Evolutionary conservation across 1,140 invertebrate species (phyloP).

Genomic region (Homalodisca vitripennis): DNA sequence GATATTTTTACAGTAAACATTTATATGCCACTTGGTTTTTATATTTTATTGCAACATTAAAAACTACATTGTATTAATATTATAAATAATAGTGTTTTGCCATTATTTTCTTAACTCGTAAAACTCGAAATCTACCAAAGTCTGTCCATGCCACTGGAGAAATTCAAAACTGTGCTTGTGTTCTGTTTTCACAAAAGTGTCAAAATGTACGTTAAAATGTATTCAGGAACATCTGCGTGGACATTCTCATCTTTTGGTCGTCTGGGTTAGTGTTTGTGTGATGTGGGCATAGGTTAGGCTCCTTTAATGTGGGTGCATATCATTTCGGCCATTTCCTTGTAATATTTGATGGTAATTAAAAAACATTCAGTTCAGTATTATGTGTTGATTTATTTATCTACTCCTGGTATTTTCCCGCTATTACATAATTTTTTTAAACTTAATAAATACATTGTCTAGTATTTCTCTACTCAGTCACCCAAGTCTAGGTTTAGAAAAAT

Average conservation of each 20-base stretch:
- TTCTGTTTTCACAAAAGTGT: slow-evolving; percentile 13
- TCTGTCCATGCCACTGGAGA: not conserved
- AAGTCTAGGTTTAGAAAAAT: too few relatives aligned
- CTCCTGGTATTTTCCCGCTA: too few relatives aligned
- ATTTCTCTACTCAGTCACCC: too few relatives aligned
- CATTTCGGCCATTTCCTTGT: slow-evolving; percentile 28
- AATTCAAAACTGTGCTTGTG: slow-evolving; percentile 23
- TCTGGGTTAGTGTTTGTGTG: slow-evolving; percentile 22
- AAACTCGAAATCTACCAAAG: not conserved
- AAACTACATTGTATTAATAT: not conserved
- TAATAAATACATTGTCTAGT: too few relatives aligned
- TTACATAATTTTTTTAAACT: too few relatives aligned
- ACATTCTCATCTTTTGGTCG: slow-evolving; percentile 8
- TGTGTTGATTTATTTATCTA: too few relatives aligned
- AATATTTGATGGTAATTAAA: slow-evolving; percentile 31
- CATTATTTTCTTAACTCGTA: not conserved
- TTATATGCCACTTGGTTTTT: too few relatives aligned
- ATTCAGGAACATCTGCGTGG: slow-evolving; percentile 13
- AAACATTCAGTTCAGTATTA: slow-evolving; percentile 24
- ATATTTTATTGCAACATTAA: not conserved
- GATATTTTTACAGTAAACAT: too few relatives aligned
- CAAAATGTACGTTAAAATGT: not conserved
- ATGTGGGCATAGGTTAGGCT: slow-evolving; percentile 27
- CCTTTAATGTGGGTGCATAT: slow-evolving; percentile 29
- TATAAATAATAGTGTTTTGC: not conserved